phyloP scores from a whole-genome alignment of 2,888 invertebrate species.

The Apodemia mormo region DNA sequence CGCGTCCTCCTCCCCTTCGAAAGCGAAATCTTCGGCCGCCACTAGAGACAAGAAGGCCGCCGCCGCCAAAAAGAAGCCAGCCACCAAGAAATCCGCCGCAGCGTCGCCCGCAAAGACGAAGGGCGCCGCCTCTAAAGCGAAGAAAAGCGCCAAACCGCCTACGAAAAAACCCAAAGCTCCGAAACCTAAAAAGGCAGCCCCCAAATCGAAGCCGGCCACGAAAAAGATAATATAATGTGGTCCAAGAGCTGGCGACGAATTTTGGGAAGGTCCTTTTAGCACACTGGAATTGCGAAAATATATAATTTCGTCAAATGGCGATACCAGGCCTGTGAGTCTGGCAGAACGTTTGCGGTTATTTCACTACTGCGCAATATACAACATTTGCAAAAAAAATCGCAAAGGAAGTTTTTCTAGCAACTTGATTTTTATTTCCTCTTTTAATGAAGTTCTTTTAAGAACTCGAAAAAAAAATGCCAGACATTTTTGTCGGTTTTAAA shows the following conservation, averaged over 20 bases:
- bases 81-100: constrained; percentile 36
- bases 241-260: constrained; percentile 35
- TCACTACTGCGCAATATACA: no score
- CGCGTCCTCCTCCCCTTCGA: constrained; percentile 36
- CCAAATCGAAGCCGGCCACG: constrained; percentile 45
- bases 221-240: no score
- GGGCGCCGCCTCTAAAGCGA: constrained; percentile 39
- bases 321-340: no score
- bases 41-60: constrained; percentile 45
- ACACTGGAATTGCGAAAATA: no score
- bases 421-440: no score
- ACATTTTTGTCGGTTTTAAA: no score
- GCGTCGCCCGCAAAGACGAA: constrained; percentile 40
- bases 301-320: no score
- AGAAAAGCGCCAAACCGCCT: constrained; percentile 47
- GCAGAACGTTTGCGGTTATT: no score
- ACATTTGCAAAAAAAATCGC: no score
- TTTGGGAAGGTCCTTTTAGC: constrained; percentile 34
- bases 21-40: constrained; percentile 31
- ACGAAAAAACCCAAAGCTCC: constrained; percentile 42
- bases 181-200: constrained; percentile 52
- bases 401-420: no score
- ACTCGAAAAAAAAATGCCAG: no score
- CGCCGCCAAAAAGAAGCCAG: constrained; percentile 45
- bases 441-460: no score